Percentiles rank a stretch among this genome's conserved stretches.
phyloP scores from a whole-genome alignment of 1,140 invertebrate genomes.

The Drosophila kepulauana region DNA sequence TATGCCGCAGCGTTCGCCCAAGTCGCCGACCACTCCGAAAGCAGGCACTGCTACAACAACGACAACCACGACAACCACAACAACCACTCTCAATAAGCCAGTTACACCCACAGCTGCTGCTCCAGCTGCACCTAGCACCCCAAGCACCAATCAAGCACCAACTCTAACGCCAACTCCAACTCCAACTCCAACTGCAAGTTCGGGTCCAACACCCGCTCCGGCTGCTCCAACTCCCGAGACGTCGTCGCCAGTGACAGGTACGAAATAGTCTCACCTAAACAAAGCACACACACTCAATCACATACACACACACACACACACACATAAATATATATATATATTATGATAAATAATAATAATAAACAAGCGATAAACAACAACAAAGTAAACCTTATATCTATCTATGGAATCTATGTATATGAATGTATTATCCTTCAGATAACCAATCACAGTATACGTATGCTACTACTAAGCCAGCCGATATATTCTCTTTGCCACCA shows the following conservation, averaged over 20 bases:
- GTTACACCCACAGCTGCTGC: conserved; percentile 14
- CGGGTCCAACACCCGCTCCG: conserved; percentile 24
- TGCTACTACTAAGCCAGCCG: conserved; percentile 83
- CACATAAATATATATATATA: conserved; percentile 25
- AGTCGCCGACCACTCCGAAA: conserved; percentile 51
- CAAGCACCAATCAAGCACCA: conserved; percentile 21
- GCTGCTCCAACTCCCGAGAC: conserved; percentile 36
- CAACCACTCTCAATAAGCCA: conserved; percentile 21
- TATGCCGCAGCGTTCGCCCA: conserved; percentile 61
- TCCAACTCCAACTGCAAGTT: conserved; percentile 19
- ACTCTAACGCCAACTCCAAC: conserved; percentile 21
- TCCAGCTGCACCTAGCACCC: neutral
- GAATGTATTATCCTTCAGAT: conserved; percentile 84
- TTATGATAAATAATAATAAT: conserved; percentile 35
- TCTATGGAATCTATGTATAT: conserved; percentile 77
- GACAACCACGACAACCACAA: conserved; percentile 46
- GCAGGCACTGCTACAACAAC: conserved; percentile 14
- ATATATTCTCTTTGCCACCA: conserved; percentile 83
- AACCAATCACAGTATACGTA: conserved; percentile 83
- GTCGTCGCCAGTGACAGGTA: conserved; percentile 73
- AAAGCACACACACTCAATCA: conserved; percentile 8
- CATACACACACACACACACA: conserved; percentile 22
- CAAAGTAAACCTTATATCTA: conserved; percentile 37
- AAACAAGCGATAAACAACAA: conserved; percentile 23
- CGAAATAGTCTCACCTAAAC: conserved; percentile 60